These are phyloP conservation scores for Lordiphosa clarofinis DNA, from an alignment of 1,140 invertebrate genomes.

Conservation along the genomic window DNA sequence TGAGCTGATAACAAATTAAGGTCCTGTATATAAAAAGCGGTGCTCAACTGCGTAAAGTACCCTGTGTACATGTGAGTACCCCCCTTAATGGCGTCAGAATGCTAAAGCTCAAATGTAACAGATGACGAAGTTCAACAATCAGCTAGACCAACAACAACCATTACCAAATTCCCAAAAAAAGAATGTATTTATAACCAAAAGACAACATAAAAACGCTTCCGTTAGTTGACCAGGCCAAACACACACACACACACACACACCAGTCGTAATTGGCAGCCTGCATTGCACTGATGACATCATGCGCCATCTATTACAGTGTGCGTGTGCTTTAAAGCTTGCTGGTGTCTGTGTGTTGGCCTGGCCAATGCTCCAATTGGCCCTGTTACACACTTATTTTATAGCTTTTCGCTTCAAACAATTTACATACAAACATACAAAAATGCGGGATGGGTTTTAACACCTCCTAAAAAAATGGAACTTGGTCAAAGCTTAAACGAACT, in stretches of 20 bases:
- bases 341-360: conserved; percentile 8
- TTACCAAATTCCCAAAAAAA: conserved; percentile 19
- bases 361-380: conserved; percentile 11
- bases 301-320: conserved; percentile 22
- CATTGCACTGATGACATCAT: conserved; percentile 62
- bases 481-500: too few relatives aligned
- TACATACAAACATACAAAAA: conserved; percentile 15
- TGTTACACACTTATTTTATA: conserved; percentile 17
- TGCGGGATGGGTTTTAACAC: too few relatives aligned
- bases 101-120: not conserved
- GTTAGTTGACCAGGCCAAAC: conserved; percentile 38
- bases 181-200: conserved; percentile 47
- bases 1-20: too few relatives aligned
- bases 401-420: conserved; percentile 3
- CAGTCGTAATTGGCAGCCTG: conserved; percentile 56
- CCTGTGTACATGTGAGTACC: not conserved
- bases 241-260: not conserved
- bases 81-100: not conserved
- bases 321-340: not conserved
- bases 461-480: too few relatives aligned
- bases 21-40: too few relatives aligned
- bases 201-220: conserved; percentile 18
- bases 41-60: too few relatives aligned
- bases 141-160: conserved; percentile 1
- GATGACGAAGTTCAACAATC: conserved; percentile 1